These are phyloP conservation scores for Beris chalybata DNA, from an alignment of 2,888 invertebrate species.

Conservation along the genomic window DNA sequence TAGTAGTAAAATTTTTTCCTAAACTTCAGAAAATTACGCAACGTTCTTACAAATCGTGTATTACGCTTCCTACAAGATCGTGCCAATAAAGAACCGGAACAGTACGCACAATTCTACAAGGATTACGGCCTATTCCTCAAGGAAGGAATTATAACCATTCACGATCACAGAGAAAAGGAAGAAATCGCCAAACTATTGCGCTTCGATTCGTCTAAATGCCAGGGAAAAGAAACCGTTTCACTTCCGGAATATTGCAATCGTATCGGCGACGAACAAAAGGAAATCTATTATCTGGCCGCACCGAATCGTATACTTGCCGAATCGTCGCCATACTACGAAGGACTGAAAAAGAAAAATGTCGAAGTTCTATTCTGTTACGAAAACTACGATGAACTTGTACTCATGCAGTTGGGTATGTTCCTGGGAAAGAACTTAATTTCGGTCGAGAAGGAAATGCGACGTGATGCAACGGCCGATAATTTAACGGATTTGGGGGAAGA, in stretches of 20 bases:
- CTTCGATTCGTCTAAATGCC: conserved; percentile 86
- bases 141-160: conserved; percentile 89
- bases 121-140: conserved; percentile 93
- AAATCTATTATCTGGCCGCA: conserved; percentile 90
- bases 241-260: conserved; percentile 78
- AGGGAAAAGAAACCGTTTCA: conserved; percentile 71
- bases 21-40: conserved; percentile 70
- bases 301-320: conserved; percentile 93
- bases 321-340: conserved; percentile 93
- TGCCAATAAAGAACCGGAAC: conserved; percentile 78
- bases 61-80: conserved; percentile 84
- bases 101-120: conserved; percentile 83
- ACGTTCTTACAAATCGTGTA: conserved; percentile 80
- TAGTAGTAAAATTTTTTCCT: conserved; percentile 5
- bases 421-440: conserved; percentile 76
- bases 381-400: conserved; percentile 93
- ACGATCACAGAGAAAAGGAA: conserved; percentile 82
- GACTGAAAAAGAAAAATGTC: conserved; percentile 80
- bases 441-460: conserved; percentile 91
- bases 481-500: conserved; percentile 66
- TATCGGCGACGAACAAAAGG: conserved; percentile 78
- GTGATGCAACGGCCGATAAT: conserved; percentile 65
- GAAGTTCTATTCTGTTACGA: conserved; percentile 96
- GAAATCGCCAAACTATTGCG: conserved; percentile 85
- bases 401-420: conserved; percentile 82